Evolutionary conservation across 2,113 vertebrate species (phyloP), one percentile per base, ranked within the genome.

Genomic region (Sorex araneus): DNA sequence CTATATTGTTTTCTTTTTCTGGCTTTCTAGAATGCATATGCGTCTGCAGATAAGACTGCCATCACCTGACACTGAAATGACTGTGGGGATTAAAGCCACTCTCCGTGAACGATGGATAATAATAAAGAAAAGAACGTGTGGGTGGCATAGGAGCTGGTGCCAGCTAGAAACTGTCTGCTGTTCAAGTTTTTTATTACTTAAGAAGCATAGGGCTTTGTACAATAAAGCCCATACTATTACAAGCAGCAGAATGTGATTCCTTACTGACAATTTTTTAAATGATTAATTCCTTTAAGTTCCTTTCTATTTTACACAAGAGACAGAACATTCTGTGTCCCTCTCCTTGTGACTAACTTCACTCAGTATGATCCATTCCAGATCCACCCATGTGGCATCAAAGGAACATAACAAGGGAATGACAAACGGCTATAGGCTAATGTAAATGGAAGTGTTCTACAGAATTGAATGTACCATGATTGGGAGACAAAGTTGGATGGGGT

Each of bases 121-220:
- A 25, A 45, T 30, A 23, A 67, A 0, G 1, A 45, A n/a, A 45
- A 45, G 18, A 40, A 10, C 82, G 8, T 1, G 2, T 5, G 0
- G 9, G 10, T 66, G 30, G 45, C 4, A 10, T 0, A 40, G 40
- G 12, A 40, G n/a, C 1, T 50, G 32, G 19, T 8, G 19, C 45
- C 13, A 47, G 40, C 6, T 57, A 88, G 3, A 71, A 57, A n/a
- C 8, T 15, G 0, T 1, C 16, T 21, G 36, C 32, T 21, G 32
- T 21, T 7, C 1, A 64, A 9, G 4, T 9, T 84, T 57, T 36
- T 36, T 25, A 71, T 74, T 63, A 19, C 60, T 1, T 0, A 34
- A 84, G 67, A 18, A 75, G 27, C 23, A 12, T 11, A 67, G 82
- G 23, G 5, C 25, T 43, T 40, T 50, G 23, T 19, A 12, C 32